Evolutionary conservation across 1,140 invertebrate genomes (phyloP).

Genomic region (Brachionus sp.): DNA sequence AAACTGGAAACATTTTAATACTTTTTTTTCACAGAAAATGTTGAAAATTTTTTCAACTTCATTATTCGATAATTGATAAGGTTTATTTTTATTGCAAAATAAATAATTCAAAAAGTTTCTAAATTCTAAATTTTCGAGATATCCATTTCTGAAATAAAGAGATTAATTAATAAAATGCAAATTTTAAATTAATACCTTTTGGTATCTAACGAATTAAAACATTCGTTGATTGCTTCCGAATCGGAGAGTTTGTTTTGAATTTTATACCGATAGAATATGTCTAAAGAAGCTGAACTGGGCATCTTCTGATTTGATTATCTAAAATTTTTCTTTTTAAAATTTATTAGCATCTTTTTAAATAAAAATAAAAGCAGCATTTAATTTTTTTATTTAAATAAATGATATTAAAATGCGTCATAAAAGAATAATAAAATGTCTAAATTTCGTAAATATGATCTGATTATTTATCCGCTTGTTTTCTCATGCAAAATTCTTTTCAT

Average conservation of each 20-base stretch:
- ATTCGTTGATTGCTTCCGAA: not conserved
- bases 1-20: not conserved
- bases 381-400: not conserved
- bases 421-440: not conserved
- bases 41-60: constrained; percentile 32
- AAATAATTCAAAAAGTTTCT: not conserved
- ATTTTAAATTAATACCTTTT: not conserved
- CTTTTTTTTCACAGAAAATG: not conserved
- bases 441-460: constrained; percentile 3
- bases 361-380: not conserved
- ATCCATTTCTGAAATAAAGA: not conserved
- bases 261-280: not conserved
- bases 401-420: not conserved
- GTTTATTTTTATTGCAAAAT: constrained; percentile 9
- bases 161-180: not conserved
- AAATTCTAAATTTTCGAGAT: constrained; percentile 1
- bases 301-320: not conserved
- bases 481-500: not conserved
- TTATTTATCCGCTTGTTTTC: not conserved
- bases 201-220: not conserved
- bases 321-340: not conserved
- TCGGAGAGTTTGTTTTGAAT: not conserved
- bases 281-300: constrained; percentile 10
- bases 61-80: constrained; percentile 2
- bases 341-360: not conserved